Percentiles rank a stretch among this genome's conserved stretches.
phyloP scores from a whole-genome alignment of 2,113 vertebrate genomes.

The Sinocyclocheilus rhinocerous region DNA sequence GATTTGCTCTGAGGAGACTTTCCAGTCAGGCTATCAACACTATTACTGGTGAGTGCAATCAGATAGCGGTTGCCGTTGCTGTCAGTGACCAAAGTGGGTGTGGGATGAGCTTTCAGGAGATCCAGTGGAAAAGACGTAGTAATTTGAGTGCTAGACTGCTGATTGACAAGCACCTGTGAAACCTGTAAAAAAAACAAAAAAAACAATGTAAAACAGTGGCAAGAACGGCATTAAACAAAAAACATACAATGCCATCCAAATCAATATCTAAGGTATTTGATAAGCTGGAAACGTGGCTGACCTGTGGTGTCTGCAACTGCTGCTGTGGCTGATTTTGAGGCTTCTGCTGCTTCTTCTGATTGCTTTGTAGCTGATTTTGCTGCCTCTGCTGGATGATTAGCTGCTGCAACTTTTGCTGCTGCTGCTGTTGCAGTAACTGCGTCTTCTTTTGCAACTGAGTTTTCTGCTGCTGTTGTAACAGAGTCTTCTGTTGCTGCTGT shows the following conservation, averaged over 20 bases:
- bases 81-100: constrained; percentile 85
- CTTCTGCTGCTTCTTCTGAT: constrained; percentile 61
- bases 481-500: constrained; percentile 61
- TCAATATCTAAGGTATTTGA: background rate
- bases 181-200: constrained; percentile 61
- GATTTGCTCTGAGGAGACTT: constrained; percentile 67
- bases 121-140: constrained; percentile 76
- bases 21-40: constrained; percentile 72
- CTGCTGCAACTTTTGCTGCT: constrained; percentile 59
- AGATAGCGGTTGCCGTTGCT: constrained; percentile 90
- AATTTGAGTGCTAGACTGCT: constrained; percentile 69
- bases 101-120: constrained; percentile 80
- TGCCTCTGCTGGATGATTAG: constrained; percentile 52
- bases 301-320: constrained; percentile 68
- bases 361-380: constrained; percentile 56
- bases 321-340: constrained; percentile 42
- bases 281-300: constrained; percentile 42
- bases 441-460: constrained; percentile 40
- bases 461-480: constrained; percentile 52
- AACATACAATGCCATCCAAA: background rate
- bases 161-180: constrained; percentile 72
- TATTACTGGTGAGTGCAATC: constrained; percentile 86
- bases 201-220: background rate
- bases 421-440: constrained; percentile 39
- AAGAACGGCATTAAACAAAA: background rate